Evolutionary conservation across 2,113 vertebrate genomes (phyloP), one percentile per base, ranked within the genome.

Genomic region (Diadophis punctatus): DNA sequence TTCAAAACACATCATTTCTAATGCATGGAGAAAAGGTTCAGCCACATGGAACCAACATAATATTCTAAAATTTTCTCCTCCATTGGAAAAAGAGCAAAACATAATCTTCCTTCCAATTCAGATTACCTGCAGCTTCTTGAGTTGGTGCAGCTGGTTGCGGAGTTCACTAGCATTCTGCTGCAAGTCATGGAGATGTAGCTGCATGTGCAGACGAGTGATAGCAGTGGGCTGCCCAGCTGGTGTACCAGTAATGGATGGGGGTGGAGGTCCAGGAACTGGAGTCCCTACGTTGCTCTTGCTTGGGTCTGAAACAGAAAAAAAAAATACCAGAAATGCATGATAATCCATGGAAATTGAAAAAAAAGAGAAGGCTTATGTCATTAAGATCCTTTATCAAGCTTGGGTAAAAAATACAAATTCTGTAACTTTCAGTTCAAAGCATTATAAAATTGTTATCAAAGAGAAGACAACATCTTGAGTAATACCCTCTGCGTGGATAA

Each of bases 141-240:
- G 95, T 95, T 99, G 99, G 93, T 97, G 96, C 11, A 99, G 98
- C 97, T 99, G 99, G 95, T 99, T 98, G 68, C 99, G 98, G 90
- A 99, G 98, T 94, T 99, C 99, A 1, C 98, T 98, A 96, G 99
- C 98, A 1, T 99, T 99, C 94, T 98, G 99, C 97, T 99, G 99
- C 93, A 99, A 97, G 95, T 98, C 98, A 1, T 99, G 98, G 92
- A 99, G 98, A 94, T 99, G 98, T 93, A 99, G 98, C 97, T 99
- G 98, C 98, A 99, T 99, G 97, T 99, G 98, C 95, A 99, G 94
- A 51, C 98, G 98, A 92, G 97, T 98, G 94, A 98, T 94, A 20
- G 98, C 97, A 5, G 98, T 98, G 94, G 98, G 96, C 93, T 97
- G 99, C 8, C 97, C 98, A 0, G 97, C 97, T 0, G 97, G 97